Evolutionary conservation across 2,113 vertebrate genomes (phyloP).

Genomic region (Prolemur simus): DNA sequence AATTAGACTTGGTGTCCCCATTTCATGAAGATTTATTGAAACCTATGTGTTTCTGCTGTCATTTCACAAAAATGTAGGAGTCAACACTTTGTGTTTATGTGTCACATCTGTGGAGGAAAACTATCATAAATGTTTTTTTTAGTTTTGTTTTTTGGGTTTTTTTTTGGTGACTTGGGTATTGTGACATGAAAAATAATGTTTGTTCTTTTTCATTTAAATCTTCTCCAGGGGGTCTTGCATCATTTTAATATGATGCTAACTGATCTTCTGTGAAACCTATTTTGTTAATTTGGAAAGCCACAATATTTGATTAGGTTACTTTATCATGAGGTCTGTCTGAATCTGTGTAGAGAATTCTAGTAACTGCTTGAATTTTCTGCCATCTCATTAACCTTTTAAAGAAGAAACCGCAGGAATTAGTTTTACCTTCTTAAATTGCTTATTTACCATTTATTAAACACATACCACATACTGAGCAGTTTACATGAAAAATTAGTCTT

Average conservation of each 20-base stretch:
- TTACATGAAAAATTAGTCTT: constrained; percentile 62
- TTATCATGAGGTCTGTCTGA: constrained; percentile 43
- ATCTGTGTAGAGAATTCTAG: constrained; percentile 36
- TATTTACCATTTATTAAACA: constrained; percentile 61
- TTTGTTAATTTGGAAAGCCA: constrained; percentile 57
- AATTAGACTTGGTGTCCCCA: background rate
- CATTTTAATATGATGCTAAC: constrained; percentile 38
- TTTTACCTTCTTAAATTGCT: constrained; percentile 60
- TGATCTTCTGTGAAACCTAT: constrained; percentile 35
- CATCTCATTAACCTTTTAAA: constrained; percentile 71
- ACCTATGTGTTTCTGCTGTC: background rate
- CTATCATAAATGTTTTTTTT: background rate
- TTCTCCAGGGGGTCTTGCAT: constrained; percentile 46
- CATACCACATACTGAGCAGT: constrained; percentile 38
- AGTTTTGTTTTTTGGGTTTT: too few species aligned
- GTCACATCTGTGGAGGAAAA: background rate
- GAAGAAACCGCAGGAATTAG: constrained; percentile 56
- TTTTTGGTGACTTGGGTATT: background rate
- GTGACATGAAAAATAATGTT: constrained; percentile 31
- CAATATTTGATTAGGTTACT: constrained; percentile 52
- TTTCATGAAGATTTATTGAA: background rate
- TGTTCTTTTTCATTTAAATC: constrained; percentile 53
- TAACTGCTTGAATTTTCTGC: constrained; percentile 56
- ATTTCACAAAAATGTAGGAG: background rate
- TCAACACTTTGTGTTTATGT: background rate